A percentile compares a stretch with the other conserved stretches of the same genome.
These are phyloP conservation scores for Melanerpes aurifrons DNA, from an alignment of 2,113 vertebrate genomes.

Conservation along the genomic window DNA sequence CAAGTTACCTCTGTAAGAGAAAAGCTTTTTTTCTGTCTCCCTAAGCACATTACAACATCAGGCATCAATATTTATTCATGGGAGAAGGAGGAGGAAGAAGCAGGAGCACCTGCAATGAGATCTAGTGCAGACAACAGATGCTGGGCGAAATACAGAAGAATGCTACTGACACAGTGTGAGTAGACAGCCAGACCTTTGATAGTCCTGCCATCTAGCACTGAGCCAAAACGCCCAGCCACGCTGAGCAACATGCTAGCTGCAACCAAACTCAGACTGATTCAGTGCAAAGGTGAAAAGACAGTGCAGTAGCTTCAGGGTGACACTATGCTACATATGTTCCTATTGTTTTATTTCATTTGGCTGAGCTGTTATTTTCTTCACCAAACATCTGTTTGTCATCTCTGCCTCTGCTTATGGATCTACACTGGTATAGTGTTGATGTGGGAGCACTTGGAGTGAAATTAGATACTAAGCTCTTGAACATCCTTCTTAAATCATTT, in stretches of 20 bases:
- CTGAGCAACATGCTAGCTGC: not conserved
- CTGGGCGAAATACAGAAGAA: not conserved
- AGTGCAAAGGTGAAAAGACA: not conserved
- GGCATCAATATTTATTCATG: not conserved
- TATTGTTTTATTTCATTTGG: not conserved
- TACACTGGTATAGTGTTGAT: not conserved
- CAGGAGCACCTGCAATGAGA: not conserved
- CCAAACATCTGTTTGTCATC: conserved; percentile 37
- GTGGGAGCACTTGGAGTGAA: conserved; percentile 18
- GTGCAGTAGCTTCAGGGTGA: not conserved
- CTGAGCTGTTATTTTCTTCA: not conserved
- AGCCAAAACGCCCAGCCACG: not conserved
- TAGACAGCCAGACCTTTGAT: not conserved
- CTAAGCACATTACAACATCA: not conserved
- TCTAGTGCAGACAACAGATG: not conserved
- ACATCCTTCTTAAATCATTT: conserved; percentile 54
- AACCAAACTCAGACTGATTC: not conserved
- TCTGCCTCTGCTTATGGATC: conserved; percentile 15
- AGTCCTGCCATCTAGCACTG: accelerated
- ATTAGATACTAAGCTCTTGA: conserved; percentile 30
- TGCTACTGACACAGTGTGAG: not conserved
- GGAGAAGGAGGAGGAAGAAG: not conserved
- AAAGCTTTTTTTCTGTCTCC: not conserved
- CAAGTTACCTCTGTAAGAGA: not conserved
- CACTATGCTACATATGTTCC: not conserved